Percentiles rank a stretch among this genome's conserved stretches.
Conservation (phyloP, 1,140 invertebrate genomes). For the Temnothorax nylanderi region DNA sequence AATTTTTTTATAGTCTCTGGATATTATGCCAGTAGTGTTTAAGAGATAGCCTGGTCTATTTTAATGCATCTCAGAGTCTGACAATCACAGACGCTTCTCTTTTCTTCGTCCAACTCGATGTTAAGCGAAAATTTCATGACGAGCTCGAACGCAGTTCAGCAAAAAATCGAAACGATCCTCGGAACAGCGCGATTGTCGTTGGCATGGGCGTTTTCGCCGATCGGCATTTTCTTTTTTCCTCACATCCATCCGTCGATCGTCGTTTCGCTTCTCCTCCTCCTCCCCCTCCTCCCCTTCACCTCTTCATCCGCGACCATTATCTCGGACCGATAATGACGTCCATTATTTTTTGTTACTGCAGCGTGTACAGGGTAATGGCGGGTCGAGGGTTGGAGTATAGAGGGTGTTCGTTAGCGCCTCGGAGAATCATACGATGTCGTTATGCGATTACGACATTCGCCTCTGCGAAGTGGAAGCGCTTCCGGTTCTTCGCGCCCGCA, state of each 20-base stretch:
- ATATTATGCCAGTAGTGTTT: not conserved
- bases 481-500: constrained; percentile 54
- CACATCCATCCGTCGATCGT: constrained; percentile 50
- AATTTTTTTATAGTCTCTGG: not conserved
- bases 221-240: constrained; percentile 52
- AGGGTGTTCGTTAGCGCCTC: constrained; percentile 66
- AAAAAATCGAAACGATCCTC: constrained; percentile 45
- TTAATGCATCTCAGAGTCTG: not conserved
- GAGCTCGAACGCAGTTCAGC: not conserved
- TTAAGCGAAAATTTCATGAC: constrained; percentile 38
- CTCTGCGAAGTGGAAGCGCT: constrained; percentile 52
- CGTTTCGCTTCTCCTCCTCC: constrained; percentile 22
- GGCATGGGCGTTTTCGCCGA: constrained; percentile 48
- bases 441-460: constrained; percentile 56
- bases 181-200: constrained; percentile 35
- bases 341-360: constrained; percentile 76
- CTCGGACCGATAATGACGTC: constrained; percentile 75
- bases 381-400: constrained; percentile 57
- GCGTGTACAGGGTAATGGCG: constrained; percentile 57
- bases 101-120: not conserved
- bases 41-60: not conserved
- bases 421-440: constrained; percentile 55
- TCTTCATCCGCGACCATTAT: constrained; percentile 70
- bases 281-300: not conserved
- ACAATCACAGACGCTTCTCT: constrained; percentile 2